Evolutionary conservation across 2,888 invertebrate genomes (phyloP).

Genomic region (Dorcus parallelipipedus): DNA sequence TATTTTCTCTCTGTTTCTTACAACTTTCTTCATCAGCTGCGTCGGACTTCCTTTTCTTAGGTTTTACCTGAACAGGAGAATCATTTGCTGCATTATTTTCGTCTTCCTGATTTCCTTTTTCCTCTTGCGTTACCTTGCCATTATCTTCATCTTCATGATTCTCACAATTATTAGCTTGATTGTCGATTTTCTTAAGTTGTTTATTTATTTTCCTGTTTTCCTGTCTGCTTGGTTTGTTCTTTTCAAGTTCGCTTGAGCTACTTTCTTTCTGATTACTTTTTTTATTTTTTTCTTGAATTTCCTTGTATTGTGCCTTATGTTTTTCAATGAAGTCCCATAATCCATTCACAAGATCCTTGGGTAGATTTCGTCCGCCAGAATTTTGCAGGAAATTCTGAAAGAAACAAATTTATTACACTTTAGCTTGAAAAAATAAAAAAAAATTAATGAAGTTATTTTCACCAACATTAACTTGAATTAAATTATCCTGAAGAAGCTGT

Average conservation of each 20-base stretch:
- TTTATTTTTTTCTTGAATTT: constrained; percentile 12
- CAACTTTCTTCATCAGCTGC: no score
- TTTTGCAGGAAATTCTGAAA: constrained; percentile 66
- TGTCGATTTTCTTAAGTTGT: constrained; percentile 36
- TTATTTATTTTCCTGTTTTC: constrained; percentile 53
- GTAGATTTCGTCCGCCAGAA: constrained; percentile 56
- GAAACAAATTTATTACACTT: constrained; percentile 4
- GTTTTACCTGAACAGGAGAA: no score
- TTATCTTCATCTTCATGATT: constrained; percentile 27
- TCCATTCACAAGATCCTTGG: constrained; percentile 58
- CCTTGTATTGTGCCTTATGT: constrained; percentile 26
- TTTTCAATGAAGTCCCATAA: constrained; percentile 60
- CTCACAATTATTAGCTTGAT: background rate
- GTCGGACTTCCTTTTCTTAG: no score
- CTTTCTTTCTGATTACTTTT: constrained; percentile 46
- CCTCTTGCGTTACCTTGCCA: constrained; percentile 8
- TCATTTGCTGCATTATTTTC: constrained; percentile 42
- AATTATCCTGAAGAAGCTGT: no score
- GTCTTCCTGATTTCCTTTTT: constrained; percentile 43
- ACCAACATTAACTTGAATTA: no score
- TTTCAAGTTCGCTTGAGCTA: constrained; percentile 48
- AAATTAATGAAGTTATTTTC: background rate
- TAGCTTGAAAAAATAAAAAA: background rate
- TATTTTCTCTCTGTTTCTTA: no score
- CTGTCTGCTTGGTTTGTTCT: constrained; percentile 40